Conservation (phyloP, 2,797 vertebrate species). For the Babyrousa celebensis region DNA sequence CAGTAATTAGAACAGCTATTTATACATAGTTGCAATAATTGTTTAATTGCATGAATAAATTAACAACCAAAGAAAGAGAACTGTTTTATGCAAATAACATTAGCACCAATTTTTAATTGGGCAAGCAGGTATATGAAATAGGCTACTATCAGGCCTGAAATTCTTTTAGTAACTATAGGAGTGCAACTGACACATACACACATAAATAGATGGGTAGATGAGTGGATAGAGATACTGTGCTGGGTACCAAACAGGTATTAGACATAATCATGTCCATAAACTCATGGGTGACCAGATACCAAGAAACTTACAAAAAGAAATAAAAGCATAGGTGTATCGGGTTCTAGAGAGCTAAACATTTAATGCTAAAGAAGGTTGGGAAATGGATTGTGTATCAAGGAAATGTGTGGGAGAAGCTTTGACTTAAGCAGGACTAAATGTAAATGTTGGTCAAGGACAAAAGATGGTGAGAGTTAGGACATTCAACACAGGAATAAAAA, state of each 20-base stretch:
- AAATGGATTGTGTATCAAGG: not conserved
- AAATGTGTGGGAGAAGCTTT: not conserved
- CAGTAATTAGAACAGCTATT: conserved; percentile 51
- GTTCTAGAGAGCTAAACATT: not conserved
- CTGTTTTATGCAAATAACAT: conserved; percentile 54
- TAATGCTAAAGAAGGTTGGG: not conserved
- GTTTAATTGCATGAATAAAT: conserved; percentile 73
- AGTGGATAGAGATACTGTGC: not conserved
- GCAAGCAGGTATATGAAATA: not conserved
- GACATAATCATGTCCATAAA: not conserved
- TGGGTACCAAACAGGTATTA: not conserved
- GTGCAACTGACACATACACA: not conserved
- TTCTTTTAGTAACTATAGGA: not conserved
- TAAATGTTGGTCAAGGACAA: not conserved
- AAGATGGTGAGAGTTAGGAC: not conserved
- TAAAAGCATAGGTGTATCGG: not conserved
- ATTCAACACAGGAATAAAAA: not conserved
- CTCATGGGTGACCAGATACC: not conserved
- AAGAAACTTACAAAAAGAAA: not conserved
- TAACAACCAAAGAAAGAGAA: conserved; percentile 41
- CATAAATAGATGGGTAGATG: not conserved
- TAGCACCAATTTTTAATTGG: conserved; percentile 10
- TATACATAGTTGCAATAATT: conserved; percentile 40
- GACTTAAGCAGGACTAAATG: not conserved
- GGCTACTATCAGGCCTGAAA: not conserved